phyloP scores from a whole-genome alignment of 1,140 invertebrate species.

The Mycetomoellerius zeteki region DNA sequence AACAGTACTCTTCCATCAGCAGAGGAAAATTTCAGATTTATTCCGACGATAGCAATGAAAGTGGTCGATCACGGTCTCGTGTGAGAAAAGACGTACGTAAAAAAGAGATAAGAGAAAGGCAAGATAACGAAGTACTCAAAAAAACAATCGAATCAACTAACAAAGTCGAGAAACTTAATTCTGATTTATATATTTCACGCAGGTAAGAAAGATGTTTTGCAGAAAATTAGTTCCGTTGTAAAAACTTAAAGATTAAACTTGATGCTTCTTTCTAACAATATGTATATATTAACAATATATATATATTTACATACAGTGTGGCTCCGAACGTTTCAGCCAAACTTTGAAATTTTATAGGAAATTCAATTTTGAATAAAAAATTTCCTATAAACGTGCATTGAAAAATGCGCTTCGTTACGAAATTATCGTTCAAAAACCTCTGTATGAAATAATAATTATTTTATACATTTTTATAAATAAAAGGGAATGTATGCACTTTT shows the following conservation, averaged over 20 bases:
- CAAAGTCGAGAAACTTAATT: neutral
- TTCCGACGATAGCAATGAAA: neutral
- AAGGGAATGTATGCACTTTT: too few relatives aligned
- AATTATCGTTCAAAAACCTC: too few relatives aligned
- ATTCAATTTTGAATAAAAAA: too few relatives aligned
- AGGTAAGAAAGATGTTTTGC: neutral
- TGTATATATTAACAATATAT: too few relatives aligned
- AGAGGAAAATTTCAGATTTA: slow-evolving; percentile 26
- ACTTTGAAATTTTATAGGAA: too few relatives aligned
- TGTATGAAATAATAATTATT: too few relatives aligned
- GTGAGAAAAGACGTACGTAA: neutral
- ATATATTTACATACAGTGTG: too few relatives aligned
- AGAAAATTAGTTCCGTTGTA: neutral
- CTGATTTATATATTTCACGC: neutral
- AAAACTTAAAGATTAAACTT: neutral
- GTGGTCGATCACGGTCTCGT: neutral
- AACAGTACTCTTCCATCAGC: too few relatives aligned
- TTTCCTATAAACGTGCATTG: too few relatives aligned
- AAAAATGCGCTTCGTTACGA: too few relatives aligned
- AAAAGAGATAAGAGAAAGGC: neutral
- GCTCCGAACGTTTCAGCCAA: too few relatives aligned
- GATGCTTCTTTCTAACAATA: neutral
- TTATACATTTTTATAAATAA: too few relatives aligned
- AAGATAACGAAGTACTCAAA: neutral
- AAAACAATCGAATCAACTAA: neutral